These are phyloP conservation scores for Nephrocerus scutellatus DNA, from an alignment of 2,888 invertebrate genomes.

Conservation along the genomic window DNA sequence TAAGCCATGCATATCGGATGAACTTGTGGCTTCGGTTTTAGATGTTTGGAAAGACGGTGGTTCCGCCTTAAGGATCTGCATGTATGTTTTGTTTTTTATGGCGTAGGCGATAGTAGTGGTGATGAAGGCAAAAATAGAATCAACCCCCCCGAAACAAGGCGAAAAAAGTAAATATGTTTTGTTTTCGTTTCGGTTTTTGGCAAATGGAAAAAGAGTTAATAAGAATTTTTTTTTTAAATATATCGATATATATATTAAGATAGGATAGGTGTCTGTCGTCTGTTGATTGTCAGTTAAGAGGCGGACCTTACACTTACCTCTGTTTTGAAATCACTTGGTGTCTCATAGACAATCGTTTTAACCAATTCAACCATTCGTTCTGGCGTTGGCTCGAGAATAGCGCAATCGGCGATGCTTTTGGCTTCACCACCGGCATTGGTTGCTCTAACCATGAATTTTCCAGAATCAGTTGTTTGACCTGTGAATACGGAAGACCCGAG, in stretches of 20 bases:
- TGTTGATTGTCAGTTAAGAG: neutral
- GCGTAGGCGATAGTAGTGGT: constrained; percentile 9
- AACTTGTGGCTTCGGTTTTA: constrained; percentile 36
- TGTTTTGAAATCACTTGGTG: constrained; percentile 38
- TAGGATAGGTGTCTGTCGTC: no score
- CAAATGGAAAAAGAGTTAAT: no score
- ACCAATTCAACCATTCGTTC: constrained; percentile 62
- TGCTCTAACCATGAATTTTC: constrained; percentile 69
- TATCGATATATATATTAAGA: no score
- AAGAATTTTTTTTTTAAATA: constrained; percentile 12
- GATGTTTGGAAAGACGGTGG: constrained; percentile 39
- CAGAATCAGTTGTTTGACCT: constrained; percentile 61
- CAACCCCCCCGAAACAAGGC: no score
- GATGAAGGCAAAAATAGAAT: no score
- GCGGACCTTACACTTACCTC: constrained; percentile 47
- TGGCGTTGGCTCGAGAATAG: constrained; percentile 63
- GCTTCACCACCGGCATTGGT: constrained; percentile 73
- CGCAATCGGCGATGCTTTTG: constrained; percentile 72
- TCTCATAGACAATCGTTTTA: constrained; percentile 58
- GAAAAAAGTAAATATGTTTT: no score
- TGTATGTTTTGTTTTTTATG: constrained; percentile 5
- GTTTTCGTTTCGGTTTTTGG: no score
- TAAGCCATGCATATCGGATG: constrained; percentile 43
- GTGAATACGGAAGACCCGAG: constrained; percentile 17
- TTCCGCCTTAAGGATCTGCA: constrained; percentile 34